Conservation (phyloP, 1,140 invertebrate genomes). For the Cecropterus lyciades region DNA sequence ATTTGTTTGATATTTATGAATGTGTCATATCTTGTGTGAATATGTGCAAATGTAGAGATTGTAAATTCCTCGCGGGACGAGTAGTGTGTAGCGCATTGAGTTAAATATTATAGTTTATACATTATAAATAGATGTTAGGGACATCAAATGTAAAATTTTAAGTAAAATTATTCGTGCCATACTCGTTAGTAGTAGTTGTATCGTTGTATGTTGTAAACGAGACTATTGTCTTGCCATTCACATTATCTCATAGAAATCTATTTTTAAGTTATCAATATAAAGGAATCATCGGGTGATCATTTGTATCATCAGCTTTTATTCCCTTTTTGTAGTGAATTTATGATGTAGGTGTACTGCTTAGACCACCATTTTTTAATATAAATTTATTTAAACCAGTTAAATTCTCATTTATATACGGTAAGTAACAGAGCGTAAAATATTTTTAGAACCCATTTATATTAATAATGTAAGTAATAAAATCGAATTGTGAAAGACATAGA, state of each 20-base stretch:
- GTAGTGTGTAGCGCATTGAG: constrained; percentile 17
- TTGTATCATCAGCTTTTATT: too few species aligned
- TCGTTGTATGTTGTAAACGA: neutral
- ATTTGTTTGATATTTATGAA: constrained; percentile 15
- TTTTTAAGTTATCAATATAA: neutral
- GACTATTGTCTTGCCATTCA: constrained; percentile 17
- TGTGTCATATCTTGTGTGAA: constrained; percentile 14
- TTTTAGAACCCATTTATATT: neutral
- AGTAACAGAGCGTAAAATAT: neutral
- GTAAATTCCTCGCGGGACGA: constrained; percentile 26
- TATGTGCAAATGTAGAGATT: constrained; percentile 11
- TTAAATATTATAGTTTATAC: constrained; percentile 14
- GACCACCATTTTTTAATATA: too few species aligned
- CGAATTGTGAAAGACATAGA: constrained; percentile 18
- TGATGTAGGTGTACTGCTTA: too few species aligned
- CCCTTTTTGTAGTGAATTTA: too few species aligned
- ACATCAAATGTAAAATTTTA: constrained; percentile 2
- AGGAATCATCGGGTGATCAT: neutral
- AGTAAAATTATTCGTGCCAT: constrained; percentile 42
- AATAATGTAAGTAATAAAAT: constrained; percentile 6
- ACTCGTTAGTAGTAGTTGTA: constrained; percentile 38
- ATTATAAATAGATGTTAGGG: neutral
- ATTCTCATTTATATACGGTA: neutral
- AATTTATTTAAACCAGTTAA: neutral
- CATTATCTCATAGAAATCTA: neutral